Base-by-base conservation (phyloP, 2,797 vertebrate genomes). In the Brachyalestes nurse region DNA sequence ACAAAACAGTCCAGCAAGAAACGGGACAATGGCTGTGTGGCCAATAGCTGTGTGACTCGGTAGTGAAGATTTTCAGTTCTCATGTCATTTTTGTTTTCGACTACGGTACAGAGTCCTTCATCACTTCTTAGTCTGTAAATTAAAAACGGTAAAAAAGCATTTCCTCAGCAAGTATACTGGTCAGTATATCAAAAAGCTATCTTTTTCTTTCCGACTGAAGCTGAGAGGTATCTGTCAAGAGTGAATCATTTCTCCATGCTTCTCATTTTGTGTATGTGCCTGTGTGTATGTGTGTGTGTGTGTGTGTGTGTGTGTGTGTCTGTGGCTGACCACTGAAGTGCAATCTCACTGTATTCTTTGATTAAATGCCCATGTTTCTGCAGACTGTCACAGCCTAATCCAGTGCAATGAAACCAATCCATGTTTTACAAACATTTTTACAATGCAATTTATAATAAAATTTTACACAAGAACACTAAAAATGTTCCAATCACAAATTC, bases 131-230 rank as follows among this genome's bases (percentile, higher is more conserved):
- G 70, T 75, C 72, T 76, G 45, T 75, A 75, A 82, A 78, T 79
- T 57, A 67, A 45, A 78, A 76, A 14, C 47, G 60, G 70, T 53
- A 28, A 78, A 85, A 82, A 79, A 72, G 66, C 47, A 53, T 38
- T 69, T 79, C 64, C 73, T 72, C 66, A 85, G 79, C 64, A 78
- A 79, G 75, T 76, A 72, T 61, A 40, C 40, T n/a, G 55, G 57
- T 82, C 78, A 77, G 67, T 60, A 58, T 65, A 80, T 74, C 66
- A 77, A 86, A 81, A 57, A 74, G 64, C 67, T 23, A 82, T 87
- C 81, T 86, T 78, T 85, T 80, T 78, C 47, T 66, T 53, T 64
- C 57, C 60, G 40, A 45, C 65, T 49, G 14, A 85, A 53, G 62
- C 79, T 64, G 40, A 51, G 64, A 72, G 80, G 69, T 67, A 83